Evolutionary conservation across 2,113 vertebrate genomes (phyloP).

Genomic region (Tonatia bakeri): DNA sequence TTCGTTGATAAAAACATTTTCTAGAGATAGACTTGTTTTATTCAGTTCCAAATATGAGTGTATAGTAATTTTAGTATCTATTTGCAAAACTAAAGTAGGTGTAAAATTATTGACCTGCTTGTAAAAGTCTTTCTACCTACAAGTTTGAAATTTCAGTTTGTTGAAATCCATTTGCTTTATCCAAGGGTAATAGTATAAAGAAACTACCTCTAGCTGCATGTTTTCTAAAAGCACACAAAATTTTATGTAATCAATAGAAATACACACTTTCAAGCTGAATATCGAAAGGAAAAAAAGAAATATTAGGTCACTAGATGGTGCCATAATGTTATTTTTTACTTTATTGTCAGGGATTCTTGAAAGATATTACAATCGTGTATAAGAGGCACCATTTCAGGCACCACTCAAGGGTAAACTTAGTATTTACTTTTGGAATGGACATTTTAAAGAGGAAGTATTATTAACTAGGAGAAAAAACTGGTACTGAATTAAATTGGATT

Average conservation of each 20-base stretch:
- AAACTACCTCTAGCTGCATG: background rate
- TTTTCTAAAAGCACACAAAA: background rate
- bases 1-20: background rate
- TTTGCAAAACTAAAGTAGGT: background rate
- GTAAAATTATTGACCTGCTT: background rate
- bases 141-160: slow-evolving; percentile 21
- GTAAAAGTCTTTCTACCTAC: background rate
- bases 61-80: background rate
- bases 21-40: background rate
- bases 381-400: background rate
- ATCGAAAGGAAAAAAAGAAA: slow-evolving; percentile 53
- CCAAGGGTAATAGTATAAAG: background rate
- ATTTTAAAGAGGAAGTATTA: background rate
- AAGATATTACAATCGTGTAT: background rate
- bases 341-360: slow-evolving; percentile 25
- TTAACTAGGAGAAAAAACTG: background rate
- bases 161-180: background rate
- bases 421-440: background rate
- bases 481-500: background rate
- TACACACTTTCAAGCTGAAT: background rate
- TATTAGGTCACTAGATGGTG: slow-evolving; percentile 83
- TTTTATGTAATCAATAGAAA: slow-evolving; percentile 22
- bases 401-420: background rate
- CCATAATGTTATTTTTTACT: slow-evolving; percentile 78
- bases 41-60: background rate